phyloP scores from a whole-genome alignment of 2,888 invertebrate genomes.

The Sympetrum striolatum region DNA sequence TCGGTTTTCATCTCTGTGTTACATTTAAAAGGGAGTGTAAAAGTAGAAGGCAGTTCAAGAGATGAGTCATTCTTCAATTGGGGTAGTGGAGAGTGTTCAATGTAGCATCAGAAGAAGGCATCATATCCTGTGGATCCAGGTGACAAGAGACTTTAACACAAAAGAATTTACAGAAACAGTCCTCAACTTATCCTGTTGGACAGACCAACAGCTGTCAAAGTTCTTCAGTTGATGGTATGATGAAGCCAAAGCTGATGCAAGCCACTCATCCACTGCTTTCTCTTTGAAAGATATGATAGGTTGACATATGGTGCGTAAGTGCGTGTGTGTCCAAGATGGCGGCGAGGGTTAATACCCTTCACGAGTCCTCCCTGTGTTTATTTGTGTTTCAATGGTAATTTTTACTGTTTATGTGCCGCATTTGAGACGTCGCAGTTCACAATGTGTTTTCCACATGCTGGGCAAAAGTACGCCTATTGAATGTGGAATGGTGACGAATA shows the following conservation, averaged over 20 bases:
- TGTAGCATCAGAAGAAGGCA: conserved; percentile 26
- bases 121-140: conserved; percentile 22
- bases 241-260: conserved; percentile 36
- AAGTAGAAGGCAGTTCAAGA: conserved; percentile 42
- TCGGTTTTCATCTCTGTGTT: conserved; percentile 71
- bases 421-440: no score
- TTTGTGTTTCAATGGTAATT: no score
- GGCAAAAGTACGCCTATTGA: no score
- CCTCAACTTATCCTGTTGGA: not conserved
- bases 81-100: conserved; percentile 20
- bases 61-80: conserved; percentile 12
- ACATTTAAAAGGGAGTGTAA: conserved; percentile 54
- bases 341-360: no score
- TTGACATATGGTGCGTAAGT: conserved; percentile 18
- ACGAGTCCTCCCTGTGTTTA: no score
- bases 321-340: no score
- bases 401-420: no score
- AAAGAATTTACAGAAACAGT: conserved; percentile 7
- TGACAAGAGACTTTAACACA: conserved; percentile 7
- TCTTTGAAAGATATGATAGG: not conserved
- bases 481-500: no score
- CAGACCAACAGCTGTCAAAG: conserved; percentile 27
- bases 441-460: no score
- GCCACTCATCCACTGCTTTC: conserved; percentile 31
- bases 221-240: conserved; percentile 13